Evolutionary conservation across 2,888 invertebrate genomes (phyloP), one percentile per base, ranked within the genome.

Genomic region (Ptilodon capucinus): DNA sequence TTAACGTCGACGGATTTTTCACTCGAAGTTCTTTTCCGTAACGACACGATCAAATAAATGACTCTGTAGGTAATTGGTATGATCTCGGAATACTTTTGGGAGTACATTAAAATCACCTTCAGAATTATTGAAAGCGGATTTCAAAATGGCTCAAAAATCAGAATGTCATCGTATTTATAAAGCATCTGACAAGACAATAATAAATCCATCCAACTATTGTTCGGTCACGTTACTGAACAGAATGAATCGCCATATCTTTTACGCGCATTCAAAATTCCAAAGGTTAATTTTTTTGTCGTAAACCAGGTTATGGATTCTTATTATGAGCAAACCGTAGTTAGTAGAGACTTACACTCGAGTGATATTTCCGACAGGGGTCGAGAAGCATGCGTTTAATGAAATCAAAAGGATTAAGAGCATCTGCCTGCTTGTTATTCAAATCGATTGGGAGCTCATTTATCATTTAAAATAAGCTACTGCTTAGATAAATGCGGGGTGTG

Each of bases 401-500:
- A 90, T 90, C 87, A 91, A 90, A 90, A 86, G 91, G 91, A 91
- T 91, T 90, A 90, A 89, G 79, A 86, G 89, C 91, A 91, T 91
- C 91, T 91, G 91, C 89, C 87, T 84, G 81, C 84, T 91, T 91
- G 87, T 90, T 91, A 90, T 90, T 91, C 86, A 91, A 91, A 90
- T 90, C 88, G 86, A 90, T 91, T 80, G 87, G 83, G 86, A 85
- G 86, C 87, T 87, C 89, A 79, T 91, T 90, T 89, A 90, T 90
- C 89, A 90, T 88, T 88, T 86, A 78, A 86, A 88, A 89, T 85
- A 91, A 89, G 88, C 89, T 88, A 86, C 86, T 84, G 86, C 88
- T 86, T 88, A 89, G 85, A 89, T 86, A 88, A 87, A 85, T 83
- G 81, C 71, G 74, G 86, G 87, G 90, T 88, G 88, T 87, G 85